phyloP scores from a whole-genome alignment of 2,113 vertebrate species.

The Noctilio leporinus region DNA sequence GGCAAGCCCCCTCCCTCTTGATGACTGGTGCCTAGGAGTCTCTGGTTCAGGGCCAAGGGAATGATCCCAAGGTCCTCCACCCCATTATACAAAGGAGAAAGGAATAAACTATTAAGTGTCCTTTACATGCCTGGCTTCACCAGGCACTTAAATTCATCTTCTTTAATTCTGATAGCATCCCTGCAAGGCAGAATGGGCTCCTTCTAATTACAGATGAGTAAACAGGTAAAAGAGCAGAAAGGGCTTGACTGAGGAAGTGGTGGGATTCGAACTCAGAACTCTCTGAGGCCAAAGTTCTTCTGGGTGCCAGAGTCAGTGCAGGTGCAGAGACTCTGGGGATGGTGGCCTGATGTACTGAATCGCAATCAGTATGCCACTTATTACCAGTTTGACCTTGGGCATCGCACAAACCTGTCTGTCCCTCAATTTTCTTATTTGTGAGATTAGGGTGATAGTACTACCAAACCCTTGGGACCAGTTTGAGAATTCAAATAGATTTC shows the following conservation, averaged over 20 bases:
- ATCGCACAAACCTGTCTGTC: neutral
- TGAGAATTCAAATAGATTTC: slow-evolving; percentile 9
- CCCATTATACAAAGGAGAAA: neutral
- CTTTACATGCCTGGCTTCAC: neutral
- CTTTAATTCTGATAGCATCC: neutral
- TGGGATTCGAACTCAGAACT: neutral
- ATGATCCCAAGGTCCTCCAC: neutral
- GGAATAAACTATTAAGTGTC: neutral
- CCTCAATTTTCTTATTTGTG: neutral
- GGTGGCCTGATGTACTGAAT: neutral
- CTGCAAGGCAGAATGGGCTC: neutral
- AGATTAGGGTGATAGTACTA: neutral
- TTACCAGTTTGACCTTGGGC: neutral
- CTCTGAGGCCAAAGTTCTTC: neutral
- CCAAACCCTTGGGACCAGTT: neutral
- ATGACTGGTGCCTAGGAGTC: neutral
- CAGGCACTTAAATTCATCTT: neutral
- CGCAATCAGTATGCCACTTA: neutral
- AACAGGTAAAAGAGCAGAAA: neutral
- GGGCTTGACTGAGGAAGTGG: neutral
- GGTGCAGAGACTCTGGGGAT: neutral
- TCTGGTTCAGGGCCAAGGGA: neutral
- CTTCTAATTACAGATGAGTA: neutral
- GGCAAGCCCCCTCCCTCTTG: neutral
- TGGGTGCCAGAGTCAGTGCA: neutral